phyloP scores from a whole-genome alignment of 2,797 vertebrate species.

The Euphonia xanthogaster region DNA sequence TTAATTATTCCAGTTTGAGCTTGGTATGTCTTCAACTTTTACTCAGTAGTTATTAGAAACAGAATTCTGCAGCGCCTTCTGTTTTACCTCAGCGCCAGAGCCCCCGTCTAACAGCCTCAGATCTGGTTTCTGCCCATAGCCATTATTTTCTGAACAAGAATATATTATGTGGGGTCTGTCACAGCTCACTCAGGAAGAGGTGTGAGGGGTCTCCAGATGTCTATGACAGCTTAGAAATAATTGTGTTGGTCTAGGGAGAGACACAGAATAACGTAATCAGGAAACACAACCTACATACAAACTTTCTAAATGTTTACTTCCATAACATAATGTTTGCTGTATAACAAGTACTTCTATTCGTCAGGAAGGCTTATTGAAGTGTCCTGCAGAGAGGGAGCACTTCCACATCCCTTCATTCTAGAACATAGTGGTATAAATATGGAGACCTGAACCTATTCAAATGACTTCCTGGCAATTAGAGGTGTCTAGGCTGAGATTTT shows the following conservation, averaged over 20 bases:
- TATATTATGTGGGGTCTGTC: conserved; percentile 2
- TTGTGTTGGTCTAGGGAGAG: not conserved
- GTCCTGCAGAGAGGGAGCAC: not conserved
- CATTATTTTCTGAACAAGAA: conserved; percentile 36
- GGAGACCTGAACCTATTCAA: not conserved
- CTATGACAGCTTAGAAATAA: conserved; percentile 26
- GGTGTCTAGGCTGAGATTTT: conserved; percentile 9
- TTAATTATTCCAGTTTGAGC: conserved; percentile 49
- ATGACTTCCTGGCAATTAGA: not conserved
- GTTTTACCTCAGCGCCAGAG: conserved; percentile 37
- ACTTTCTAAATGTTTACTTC: conserved; percentile 25
- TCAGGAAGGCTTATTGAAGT: not conserved
- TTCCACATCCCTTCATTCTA: not conserved
- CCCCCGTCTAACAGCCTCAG: not conserved
- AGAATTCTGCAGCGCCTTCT: conserved; percentile 38
- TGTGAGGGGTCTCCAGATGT: conserved; percentile 36
- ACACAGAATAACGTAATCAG: not conserved
- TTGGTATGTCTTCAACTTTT: conserved; percentile 49
- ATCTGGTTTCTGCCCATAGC: conserved; percentile 17
- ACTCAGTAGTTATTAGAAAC: conserved; percentile 58
- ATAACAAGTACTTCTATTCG: conserved; percentile 5
- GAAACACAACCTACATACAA: conserved; percentile 22
- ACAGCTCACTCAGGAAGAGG: conserved; percentile 34
- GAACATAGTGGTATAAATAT: not conserved
- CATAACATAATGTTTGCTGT: not conserved